Percentiles rank a stretch among this genome's conserved stretches.
Evolutionary conservation across 2,113 vertebrate genomes (phyloP).

Genomic region (Misgurnus anguillicaudatus): DNA sequence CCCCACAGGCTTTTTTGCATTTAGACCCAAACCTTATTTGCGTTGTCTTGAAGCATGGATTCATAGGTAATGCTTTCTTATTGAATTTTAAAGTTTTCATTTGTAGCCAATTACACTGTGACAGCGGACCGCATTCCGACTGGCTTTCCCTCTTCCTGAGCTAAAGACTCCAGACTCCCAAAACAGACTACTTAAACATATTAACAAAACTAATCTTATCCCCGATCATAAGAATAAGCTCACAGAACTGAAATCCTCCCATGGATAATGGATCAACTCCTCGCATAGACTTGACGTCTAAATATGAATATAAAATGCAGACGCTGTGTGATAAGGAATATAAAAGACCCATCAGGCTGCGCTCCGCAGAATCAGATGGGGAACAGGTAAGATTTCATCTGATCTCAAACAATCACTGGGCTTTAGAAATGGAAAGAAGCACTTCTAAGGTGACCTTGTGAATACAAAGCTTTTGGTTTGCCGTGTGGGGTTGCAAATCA

Average conservation of each 20-base stretch:
- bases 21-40: constrained; percentile 64
- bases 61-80: constrained; percentile 62
- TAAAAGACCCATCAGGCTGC: constrained; percentile 18
- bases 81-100: constrained; percentile 66
- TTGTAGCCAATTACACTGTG: constrained; percentile 61
- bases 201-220: constrained; percentile 9
- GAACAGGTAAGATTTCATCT: constrained; percentile 31
- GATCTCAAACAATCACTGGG: constrained; percentile 16
- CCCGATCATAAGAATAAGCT: constrained; percentile 4
- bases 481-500: constrained; percentile 4
- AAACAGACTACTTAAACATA: constrained; percentile 21
- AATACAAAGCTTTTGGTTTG: neutral
- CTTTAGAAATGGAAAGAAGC: constrained; percentile 11
- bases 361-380: neutral
- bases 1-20: constrained; percentile 57
- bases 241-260: constrained; percentile 1
- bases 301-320: constrained; percentile 19
- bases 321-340: constrained; percentile 7
- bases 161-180: neutral
- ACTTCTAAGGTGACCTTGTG: constrained; percentile 38
- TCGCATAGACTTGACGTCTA: neutral
- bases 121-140: constrained; percentile 26
- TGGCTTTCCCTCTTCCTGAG: constrained; percentile 5
- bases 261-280: constrained; percentile 27
- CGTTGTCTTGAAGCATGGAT: constrained; percentile 61